Percentiles rank a stretch among this genome's conserved stretches.
Conservation (phyloP, 1,140 invertebrate species). For the Trachelipus rathkii region DNA sequence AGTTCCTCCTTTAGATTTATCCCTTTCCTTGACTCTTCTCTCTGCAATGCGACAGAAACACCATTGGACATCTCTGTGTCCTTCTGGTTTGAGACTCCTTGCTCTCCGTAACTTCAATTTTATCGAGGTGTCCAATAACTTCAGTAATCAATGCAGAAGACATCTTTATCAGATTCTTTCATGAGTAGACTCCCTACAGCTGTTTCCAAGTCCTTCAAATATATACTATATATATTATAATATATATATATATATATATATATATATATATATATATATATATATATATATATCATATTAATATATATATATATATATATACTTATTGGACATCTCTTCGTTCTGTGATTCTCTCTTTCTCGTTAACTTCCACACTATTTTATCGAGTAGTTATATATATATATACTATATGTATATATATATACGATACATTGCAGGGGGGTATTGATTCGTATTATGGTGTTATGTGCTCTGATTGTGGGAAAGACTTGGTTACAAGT, state of each 20-base stretch:
- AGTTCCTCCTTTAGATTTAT: not conserved
- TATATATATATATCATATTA: not conserved
- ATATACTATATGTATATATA: too few species aligned
- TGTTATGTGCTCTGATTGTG: too few species aligned
- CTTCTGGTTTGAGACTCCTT: conserved; percentile 17
- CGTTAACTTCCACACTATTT: too few species aligned
- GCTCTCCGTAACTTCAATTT: conserved; percentile 46
- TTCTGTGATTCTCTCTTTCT: too few species aligned
- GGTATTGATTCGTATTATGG: too few species aligned
- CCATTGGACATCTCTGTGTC: not conserved
- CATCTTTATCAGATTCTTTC: conserved; percentile 53
- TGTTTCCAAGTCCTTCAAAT: conserved; percentile 50
- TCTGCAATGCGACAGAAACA: not conserved
- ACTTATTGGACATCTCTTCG: too few species aligned
- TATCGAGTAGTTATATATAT: too few species aligned
- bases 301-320: not conserved
- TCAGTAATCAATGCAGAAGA: conserved; percentile 44
- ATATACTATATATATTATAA: not conserved
- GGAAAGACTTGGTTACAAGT: too few species aligned
- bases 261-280: too few species aligned
- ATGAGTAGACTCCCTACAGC: conserved; percentile 52
- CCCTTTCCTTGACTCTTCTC: not conserved
- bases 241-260: too few species aligned
- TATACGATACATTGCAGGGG: too few species aligned
- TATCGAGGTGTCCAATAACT: conserved; percentile 46